Evolutionary conservation across 2,113 vertebrate species (phyloP), one percentile per base, ranked within the genome.

Genomic region (Corythaeola cristata): DNA sequence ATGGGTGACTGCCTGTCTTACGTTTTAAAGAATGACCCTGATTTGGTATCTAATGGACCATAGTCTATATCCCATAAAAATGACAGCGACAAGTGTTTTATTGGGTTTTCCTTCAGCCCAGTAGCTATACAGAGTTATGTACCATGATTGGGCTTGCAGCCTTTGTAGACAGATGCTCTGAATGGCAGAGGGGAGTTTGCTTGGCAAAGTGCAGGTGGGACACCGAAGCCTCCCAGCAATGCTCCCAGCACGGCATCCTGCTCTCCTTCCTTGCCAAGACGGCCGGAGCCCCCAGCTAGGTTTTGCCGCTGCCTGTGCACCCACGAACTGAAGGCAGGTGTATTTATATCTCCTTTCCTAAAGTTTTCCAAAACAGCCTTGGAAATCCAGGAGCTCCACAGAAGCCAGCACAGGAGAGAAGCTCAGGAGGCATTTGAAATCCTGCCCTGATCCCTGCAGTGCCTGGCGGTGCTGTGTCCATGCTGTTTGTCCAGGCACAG

Each of bases 81-180:
- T 41, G n/a, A 27, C 44, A 88, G 28, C n/a, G 55, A 35, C 37
- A 24, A 58, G 56, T 35, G 35, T 17, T 79, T 39, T 49, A 32
- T 32, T 58, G 49, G 11, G 7, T 33, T 80, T 76, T 50, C 44
- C 35, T 30, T 64, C 67, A 59, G 68, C 16, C 37, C 37, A 12
- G 49, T 19, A 59, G 56, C 50, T 68, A 14, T 8, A 7, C 21
- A 22, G 53, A 33, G 56, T 37, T 71, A 45, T 1, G 1, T 6
- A 16, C 85, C 9, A 2, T 5, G 28, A 8, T 32, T 1, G 4
- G n/a, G 56, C 22, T 30, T n/a, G 50, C 1, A 1, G 7, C 47
- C 45, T 47, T 27, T 32, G 58, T 28, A 47, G 63, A 37, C 15
- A 39, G 52, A 7, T 50, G 58, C 58, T 71, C 24, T 13, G 62